phyloP scores from a whole-genome alignment of 53 echinoderm and acorn worm genomes.

The Pentamera pediparva region DNA sequence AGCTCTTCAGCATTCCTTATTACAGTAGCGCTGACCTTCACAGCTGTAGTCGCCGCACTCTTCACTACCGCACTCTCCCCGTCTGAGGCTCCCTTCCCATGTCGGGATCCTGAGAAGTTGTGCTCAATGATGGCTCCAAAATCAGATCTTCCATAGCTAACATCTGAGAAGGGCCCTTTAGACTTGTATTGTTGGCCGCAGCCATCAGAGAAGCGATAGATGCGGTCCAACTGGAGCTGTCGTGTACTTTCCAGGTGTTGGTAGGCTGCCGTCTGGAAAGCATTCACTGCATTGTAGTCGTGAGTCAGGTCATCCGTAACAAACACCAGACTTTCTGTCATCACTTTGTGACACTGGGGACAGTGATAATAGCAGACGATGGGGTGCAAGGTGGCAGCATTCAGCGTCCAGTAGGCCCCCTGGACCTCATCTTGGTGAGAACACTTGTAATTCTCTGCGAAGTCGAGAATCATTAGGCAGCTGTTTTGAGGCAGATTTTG shows the following conservation, averaged over 20 bases:
- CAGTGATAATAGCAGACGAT: conserved; percentile 16
- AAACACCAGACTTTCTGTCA: conserved; percentile 23
- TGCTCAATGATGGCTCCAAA: conserved; percentile 23
- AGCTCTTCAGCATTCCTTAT: conserved; percentile 35
- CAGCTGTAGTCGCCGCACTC: conserved; percentile 26
- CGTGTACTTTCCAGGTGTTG: background rate
- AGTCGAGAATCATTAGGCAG: conserved; percentile 4
- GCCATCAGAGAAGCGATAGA: conserved; percentile 43
- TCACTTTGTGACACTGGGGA: background rate
- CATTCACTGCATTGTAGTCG: conserved; percentile 17
- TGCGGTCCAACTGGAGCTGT: background rate
- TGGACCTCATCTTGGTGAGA: conserved; percentile 17
- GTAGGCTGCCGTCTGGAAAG: background rate
- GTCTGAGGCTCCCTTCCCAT: conserved; percentile 46
- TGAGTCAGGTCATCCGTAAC: conserved; percentile 5
- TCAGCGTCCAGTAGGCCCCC: conserved; percentile 15
- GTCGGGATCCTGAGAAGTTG: conserved; percentile 27
- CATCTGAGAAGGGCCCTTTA: conserved; percentile 12
- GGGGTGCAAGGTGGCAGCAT: conserved; percentile 12
- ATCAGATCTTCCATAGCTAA: conserved; percentile 19
- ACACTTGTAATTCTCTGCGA: conserved; percentile 27
- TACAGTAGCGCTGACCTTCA: conserved; percentile 15
- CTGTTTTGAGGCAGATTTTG: background rate
- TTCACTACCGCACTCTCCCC: conserved; percentile 43
- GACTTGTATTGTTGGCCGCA: conserved; percentile 31